phyloP scores from a whole-genome alignment of 2,888 invertebrate species.

The Hermaeophaga mercurialis region DNA sequence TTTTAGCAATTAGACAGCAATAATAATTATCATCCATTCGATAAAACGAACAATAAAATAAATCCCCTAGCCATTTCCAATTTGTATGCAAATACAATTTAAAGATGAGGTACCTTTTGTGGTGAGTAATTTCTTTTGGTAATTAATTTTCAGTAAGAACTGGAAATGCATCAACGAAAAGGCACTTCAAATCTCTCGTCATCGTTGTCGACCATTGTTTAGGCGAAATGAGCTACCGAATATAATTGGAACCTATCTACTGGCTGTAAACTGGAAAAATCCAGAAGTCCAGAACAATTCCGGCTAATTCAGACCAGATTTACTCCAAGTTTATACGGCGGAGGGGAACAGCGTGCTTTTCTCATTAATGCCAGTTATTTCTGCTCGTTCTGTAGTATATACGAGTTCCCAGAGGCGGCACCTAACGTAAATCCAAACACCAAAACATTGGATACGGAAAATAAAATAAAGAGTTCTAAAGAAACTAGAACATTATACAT shows the following conservation, averaged over 20 bases:
- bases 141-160: slow-evolving; percentile 24
- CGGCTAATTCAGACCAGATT: slow-evolving; percentile 40
- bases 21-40: no score
- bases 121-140: slow-evolving; percentile 13
- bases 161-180: slow-evolving; percentile 9
- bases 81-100: background rate
- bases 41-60: no score
- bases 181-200: slow-evolving; percentile 20
- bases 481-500: no score
- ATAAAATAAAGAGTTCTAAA: no score
- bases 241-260: slow-evolving; percentile 37
- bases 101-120: slow-evolving; percentile 11
- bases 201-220: slow-evolving; percentile 35
- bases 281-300: slow-evolving; percentile 35
- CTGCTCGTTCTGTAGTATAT: no score
- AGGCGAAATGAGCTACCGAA: slow-evolving; percentile 36
- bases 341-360: slow-evolving; percentile 26
- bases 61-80: no score
- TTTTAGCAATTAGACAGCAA: no score
- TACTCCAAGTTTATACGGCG: slow-evolving; percentile 34
- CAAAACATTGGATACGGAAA: no score
- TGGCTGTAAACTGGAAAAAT: slow-evolving; percentile 31
- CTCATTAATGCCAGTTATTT: slow-evolving; percentile 40
- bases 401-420: no score
- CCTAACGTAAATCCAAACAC: no score